Evolutionary conservation across 2,113 vertebrate genomes (phyloP).

Genomic region (Rhinoptilus africanus): DNA sequence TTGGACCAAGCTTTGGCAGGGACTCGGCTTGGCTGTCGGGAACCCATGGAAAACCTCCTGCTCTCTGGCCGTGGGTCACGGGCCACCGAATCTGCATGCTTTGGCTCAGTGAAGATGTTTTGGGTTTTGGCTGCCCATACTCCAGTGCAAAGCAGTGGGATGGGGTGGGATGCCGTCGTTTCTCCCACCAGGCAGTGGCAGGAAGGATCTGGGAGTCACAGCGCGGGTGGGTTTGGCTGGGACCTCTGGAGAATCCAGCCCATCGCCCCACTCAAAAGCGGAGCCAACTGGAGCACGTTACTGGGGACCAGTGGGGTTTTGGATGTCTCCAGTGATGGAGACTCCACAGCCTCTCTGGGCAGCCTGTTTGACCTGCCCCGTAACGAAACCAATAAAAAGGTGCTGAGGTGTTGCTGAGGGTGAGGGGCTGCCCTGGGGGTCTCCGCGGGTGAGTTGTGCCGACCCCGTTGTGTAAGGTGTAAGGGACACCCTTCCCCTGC

Average conservation of each 20-base stretch:
- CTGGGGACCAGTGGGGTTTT: not conserved
- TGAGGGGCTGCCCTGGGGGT: not conserved
- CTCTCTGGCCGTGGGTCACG: not conserved
- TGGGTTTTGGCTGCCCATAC: rapidly evolving
- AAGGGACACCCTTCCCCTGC: not conserved
- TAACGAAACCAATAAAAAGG: not conserved
- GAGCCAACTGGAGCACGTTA: not conserved
- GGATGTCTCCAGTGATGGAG: not conserved
- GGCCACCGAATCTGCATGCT: not conserved
- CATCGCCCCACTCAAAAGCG: not conserved
- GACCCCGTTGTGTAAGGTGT: not conserved
- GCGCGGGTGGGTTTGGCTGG: not conserved
- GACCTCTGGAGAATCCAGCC: not conserved
- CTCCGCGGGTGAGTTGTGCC: not conserved
- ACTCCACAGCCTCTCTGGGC: not conserved
- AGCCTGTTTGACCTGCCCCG: not conserved
- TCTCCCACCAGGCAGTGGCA: constrained; percentile 43
- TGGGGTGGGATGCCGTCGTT: not conserved
- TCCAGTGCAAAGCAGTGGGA: not conserved
- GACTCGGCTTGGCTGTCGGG: not conserved
- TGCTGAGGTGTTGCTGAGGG: not conserved
- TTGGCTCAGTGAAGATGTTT: not conserved
- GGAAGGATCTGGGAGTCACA: not conserved
- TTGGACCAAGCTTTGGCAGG: not conserved
- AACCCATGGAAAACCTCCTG: rapidly evolving